Evolutionary conservation across 2,113 vertebrate genomes (phyloP), one percentile per base, ranked within the genome.

Genomic region (Ictidomys tridecemlineatus): DNA sequence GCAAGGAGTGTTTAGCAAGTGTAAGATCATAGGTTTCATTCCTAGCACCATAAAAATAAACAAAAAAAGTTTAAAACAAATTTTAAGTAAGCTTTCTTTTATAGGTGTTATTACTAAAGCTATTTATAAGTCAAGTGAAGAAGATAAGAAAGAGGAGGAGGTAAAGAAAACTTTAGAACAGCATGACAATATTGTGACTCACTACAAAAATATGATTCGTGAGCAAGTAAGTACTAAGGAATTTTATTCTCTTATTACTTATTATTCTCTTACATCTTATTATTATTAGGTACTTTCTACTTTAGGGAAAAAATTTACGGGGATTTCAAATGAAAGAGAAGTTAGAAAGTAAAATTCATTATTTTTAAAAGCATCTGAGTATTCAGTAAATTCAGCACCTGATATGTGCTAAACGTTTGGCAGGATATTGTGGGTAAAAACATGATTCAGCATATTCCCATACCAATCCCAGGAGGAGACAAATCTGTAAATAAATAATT

Each of bases 141-240:
- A 99, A 96, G 99, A 99, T 96, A 99, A 99, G 97, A 99, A 99
- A 97, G 99, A 99, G 96, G 99, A 99, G 96, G 99, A 99, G 95
- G 99, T 99, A 89, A 99, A 99, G 98, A 99, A 99, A 98, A 99
- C 99, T 0, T 92, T 99, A 97, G 99, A 99, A 92, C 99, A 99
- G 73, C 99, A 99, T 34, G 99, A 99, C 98, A 99, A 98, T 98
- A 99, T 99, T 48, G 99, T 99, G 96, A 99, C 99, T 93, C 99
- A 99, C 98, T 99, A 99, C 98, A 99, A 99, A 98, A 99, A 99
- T 90, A 99, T 99, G 98, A 99, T 99, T 91, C 98, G 99, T 96
- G 99, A 99, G 80, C 99, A 99, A 99, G 99, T 99, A 98, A 89
- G 97, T 94, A 39, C 34, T 61, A 51, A 45, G 39, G 28, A 32